Base-by-base conservation (phyloP, 2,113 vertebrate species). In the Picathartes gymnocephalus region DNA sequence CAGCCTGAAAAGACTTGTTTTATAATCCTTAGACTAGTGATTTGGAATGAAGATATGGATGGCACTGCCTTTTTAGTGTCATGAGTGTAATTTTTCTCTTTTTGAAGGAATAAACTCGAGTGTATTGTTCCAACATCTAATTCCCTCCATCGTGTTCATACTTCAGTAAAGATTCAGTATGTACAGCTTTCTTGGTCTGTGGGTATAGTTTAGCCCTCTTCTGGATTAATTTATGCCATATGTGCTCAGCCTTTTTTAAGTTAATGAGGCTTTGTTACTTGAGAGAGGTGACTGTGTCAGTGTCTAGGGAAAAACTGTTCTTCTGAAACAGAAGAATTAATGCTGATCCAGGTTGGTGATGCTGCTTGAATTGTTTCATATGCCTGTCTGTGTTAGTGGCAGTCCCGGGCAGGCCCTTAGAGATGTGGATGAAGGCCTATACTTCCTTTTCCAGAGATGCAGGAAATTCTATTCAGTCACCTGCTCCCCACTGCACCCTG, bases 121-220 rank as follows among this genome's bases (percentile, higher is more conserved):
- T 85, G 51, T 79, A 25, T 78, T 95, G 15, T 89, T 77, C 35
- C 90, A 86, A 23, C 11, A n/a, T 86, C 30, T 73, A 20, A 65
- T 77, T 95, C 86, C 35, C 2, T 4, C 77, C 35, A 66, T 62
- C 1, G 45, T 66, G 78, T 83, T 78, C 14, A 39, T 92, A 93
- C 7, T 35, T 28, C 15, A 42, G 20, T 42, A 25, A 78, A 35
- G 20, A 69, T 93, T 96, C 81, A 69, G 7, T 90, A 94, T 92
- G 69, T 86, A 37, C 31, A 64, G 16, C 45, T 86, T 77, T 90
- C 47, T 95, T 79, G 90, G 71, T 84, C 54, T 74, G 37, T 14
- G 37, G 22, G 8, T 83, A 23, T 42, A 95, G 85, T 92, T 93
- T 96, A 95, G 54, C 50, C 33, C 66, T 80, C 45, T 92, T 97